These are phyloP conservation scores for Barypeithes pellucidus DNA, from an alignment of 2,888 invertebrate genomes.

Conservation along the genomic window DNA sequence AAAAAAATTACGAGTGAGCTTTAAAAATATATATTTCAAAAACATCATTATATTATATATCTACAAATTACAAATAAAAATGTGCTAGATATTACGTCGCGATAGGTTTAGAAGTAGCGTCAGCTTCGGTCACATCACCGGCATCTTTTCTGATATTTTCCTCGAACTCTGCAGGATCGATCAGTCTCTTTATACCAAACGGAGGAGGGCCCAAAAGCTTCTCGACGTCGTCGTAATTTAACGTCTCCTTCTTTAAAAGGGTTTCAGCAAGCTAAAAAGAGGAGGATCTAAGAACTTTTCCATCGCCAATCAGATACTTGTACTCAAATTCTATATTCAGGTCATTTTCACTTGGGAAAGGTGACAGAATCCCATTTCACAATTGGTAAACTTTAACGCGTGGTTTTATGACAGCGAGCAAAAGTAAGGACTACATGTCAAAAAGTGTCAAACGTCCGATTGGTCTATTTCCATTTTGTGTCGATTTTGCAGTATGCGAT, in stretches of 20 bases:
- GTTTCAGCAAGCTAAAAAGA: slow-evolving; percentile 85
- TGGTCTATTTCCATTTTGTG: no score
- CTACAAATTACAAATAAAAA: slow-evolving; percentile 1
- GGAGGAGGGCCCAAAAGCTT: slow-evolving; percentile 92
- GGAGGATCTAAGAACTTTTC: no score
- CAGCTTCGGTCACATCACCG: slow-evolving; percentile 56
- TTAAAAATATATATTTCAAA: slow-evolving; percentile 2
- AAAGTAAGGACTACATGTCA: no score
- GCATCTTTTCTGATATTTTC: slow-evolving; percentile 65
- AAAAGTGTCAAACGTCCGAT: no score
- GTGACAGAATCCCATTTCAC: no score
- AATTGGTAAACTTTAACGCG: no score
- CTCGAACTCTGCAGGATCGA: slow-evolving; percentile 88
- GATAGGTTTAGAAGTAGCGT: slow-evolving; percentile 17
- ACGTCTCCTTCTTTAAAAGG: slow-evolving; percentile 90
- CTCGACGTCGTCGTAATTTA: slow-evolving; percentile 93
- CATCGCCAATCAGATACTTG: no score
- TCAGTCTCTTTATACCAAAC: slow-evolving; percentile 80
- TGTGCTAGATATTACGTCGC: slow-evolving; percentile 27
- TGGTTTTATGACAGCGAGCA: no score
- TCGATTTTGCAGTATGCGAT: no score
- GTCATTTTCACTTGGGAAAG: no score
- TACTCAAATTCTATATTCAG: no score
- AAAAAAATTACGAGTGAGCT: neutral
- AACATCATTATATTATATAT: slow-evolving; percentile 6